phyloP scores from a whole-genome alignment of 2,888 invertebrate genomes.

The Phragmatobia fuliginosa region DNA sequence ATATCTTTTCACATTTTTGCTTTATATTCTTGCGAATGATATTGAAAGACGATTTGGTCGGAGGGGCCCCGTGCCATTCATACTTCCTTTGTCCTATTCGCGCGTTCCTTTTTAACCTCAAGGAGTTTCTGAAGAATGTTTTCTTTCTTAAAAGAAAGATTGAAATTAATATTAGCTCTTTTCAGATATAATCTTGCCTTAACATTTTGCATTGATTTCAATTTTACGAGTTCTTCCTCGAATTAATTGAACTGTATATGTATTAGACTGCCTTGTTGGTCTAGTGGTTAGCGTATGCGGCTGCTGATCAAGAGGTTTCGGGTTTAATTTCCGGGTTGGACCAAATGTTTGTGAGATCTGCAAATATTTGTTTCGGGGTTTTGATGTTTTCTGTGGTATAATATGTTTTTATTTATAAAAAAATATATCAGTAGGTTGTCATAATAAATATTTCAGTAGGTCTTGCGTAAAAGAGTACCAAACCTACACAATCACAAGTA shows the following conservation, averaged over 20 bases:
- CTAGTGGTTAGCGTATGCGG: no score
- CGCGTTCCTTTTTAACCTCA: conserved; percentile 17
- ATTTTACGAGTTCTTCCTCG: not conserved
- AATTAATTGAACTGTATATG: not conserved
- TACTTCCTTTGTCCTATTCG: conserved; percentile 36
- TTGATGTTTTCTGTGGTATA: no score
- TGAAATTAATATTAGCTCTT: not conserved
- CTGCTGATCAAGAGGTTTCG: no score
- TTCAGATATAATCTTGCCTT: not conserved
- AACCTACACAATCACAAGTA: no score
- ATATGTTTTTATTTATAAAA: no score
- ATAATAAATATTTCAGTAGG: no score
- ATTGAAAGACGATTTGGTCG: conserved; percentile 1
- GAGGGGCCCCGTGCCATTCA: conserved; percentile 14
- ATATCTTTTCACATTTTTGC: conserved; percentile 7
- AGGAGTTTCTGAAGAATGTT: conserved; percentile 27
- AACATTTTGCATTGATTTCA: not conserved
- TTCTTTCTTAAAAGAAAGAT: conserved; percentile 15
- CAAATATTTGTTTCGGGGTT: no score
- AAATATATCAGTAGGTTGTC: no score
- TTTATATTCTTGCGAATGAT: conserved; percentile 8
- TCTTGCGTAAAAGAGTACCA: no score
- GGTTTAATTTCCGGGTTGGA: no score
- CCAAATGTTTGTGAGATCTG: no score
- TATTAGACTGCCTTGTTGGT: no score